Evolutionary conservation across 2,888 invertebrate genomes (phyloP).

Genomic region (Steinernema carpocapsae): DNA sequence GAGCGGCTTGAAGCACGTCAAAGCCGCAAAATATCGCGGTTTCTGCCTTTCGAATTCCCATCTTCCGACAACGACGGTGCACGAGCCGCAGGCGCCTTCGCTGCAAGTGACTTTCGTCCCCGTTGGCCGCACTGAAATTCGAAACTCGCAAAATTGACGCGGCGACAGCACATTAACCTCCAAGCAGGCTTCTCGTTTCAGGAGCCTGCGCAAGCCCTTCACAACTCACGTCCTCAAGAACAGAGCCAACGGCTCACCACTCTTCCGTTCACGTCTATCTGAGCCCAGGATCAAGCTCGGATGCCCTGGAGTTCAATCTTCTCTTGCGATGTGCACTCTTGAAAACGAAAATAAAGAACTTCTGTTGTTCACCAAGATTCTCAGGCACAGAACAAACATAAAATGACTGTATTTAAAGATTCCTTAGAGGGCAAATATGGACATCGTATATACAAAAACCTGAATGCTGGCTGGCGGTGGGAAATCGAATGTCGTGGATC

Average conservation of each 20-base stretch:
- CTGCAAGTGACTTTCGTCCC: conserved; percentile 91
- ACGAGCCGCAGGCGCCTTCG: conserved; percentile 93
- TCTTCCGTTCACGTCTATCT: too few species aligned
- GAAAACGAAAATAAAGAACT: conserved; percentile 9
- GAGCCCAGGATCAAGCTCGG: too few species aligned
- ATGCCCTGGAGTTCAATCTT: too few species aligned
- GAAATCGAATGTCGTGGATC: neutral
- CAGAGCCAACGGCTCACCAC: too few species aligned
- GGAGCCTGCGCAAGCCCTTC: too few species aligned
- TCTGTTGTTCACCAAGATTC: neutral
- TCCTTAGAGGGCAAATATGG: neutral
- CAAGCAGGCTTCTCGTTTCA: too few species aligned
- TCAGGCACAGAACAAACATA: too few species aligned
- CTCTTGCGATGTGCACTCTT: too few species aligned
- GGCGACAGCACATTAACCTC: too few species aligned
- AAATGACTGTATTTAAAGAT: too few species aligned
- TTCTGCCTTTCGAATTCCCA: conserved; percentile 43
- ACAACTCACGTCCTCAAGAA: too few species aligned
- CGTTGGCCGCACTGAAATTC: conserved; percentile 76
- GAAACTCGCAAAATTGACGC: too few species aligned
- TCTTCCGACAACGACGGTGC: conserved; percentile 82
- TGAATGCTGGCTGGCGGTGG: neutral
- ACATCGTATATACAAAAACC: conserved; percentile 12
- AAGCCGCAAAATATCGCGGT: conserved; percentile 72
- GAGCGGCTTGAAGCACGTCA: conserved; percentile 86